Base-by-base conservation (phyloP, 2,888 invertebrate genomes). In the Sussaba pulchella region DNA sequence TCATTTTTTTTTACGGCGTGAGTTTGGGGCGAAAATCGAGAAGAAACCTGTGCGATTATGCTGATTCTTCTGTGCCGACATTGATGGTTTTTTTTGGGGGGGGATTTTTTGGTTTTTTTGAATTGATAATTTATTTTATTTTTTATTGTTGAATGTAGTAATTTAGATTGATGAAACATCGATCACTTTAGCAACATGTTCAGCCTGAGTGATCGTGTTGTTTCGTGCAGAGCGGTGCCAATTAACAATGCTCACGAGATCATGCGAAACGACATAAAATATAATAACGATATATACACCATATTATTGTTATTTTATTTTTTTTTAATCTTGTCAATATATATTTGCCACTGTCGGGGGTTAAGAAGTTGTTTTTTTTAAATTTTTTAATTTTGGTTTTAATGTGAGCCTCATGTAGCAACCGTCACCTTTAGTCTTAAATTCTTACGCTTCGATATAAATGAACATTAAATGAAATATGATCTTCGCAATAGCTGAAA, bases 191-290 rank as follows among this genome's bases (percentile, higher is more conserved):
- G 50, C 39, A 61, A 54, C 54, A 41, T n/a, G 26, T 70, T 66
- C 39, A 54, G 64, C 26, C 19, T 67, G 52, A 43, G 52, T 57
- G 36, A 52, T 21, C 50, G 47, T 71, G 70, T 71, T 70, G 50
- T 52, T 73, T 69, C 66, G 82, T 80, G 82, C 77, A 80, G 75
- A 82, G 82, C 80, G 63, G 80, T 83, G 76, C 77, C 61, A 82
- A 82, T 82, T 39, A 82, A 80, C 79, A 83, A 78, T 80, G 78
- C 67, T 75, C 71, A 71, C 54, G 73, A 70, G 31, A 78, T 80
- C 83, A 83, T 83, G 82, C 83, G 79, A 72, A 61, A 78, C 63
- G 77, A 78, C 69, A 77, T 82, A 54, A 54, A 79, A 77, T 81
- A 73, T 59, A 17, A 36, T 8, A 26, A 57, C 41, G 36, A 19